Conservation (phyloP, 23 tunicate genomes). For the Halocynthia roretzi region DNA sequence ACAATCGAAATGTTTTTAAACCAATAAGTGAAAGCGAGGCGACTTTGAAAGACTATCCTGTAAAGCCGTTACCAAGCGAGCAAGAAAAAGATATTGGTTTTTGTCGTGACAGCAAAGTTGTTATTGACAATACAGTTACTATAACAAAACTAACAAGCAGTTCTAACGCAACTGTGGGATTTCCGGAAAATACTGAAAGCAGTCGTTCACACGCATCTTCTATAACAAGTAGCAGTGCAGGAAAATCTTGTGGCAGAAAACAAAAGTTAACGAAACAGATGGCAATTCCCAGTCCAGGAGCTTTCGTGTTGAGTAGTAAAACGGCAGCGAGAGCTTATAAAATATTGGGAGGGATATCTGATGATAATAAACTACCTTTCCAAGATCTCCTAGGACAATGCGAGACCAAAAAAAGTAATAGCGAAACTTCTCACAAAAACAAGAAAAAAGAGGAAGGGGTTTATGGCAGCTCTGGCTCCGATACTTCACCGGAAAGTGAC, state of each 20-base stretch:
- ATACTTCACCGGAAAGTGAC: slow-evolving; percentile 10
- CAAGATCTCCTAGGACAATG: slow-evolving; percentile 16
- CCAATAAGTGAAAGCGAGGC: neutral
- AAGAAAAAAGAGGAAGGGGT: neutral
- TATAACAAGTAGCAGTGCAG: neutral
- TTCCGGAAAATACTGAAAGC: slow-evolving; percentile 7
- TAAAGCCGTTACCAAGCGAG: neutral
- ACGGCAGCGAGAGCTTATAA: slow-evolving; percentile 24
- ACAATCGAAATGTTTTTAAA: slow-evolving; percentile 5
- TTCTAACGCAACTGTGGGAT: slow-evolving; percentile 29
- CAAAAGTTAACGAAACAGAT: too few relatives aligned
- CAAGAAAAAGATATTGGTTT: neutral
- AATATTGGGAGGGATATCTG: slow-evolving; percentile 3
- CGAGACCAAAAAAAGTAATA: neutral
- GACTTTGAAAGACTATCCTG: neutral
- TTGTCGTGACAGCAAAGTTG: neutral
- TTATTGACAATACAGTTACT: neutral
- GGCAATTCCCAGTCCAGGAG: slow-evolving; percentile 33
- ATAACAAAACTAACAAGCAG: slow-evolving; percentile 13
- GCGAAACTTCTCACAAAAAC: neutral
- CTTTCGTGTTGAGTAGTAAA: slow-evolving; percentile 52
- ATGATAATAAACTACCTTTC: slow-evolving; percentile 29
- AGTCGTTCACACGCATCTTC: neutral
- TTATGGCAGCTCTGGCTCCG: neutral
- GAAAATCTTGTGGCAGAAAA: too few relatives aligned